Evolutionary conservation across 2,113 vertebrate species (phyloP).

Genomic region (Sylvia atricapilla): DNA sequence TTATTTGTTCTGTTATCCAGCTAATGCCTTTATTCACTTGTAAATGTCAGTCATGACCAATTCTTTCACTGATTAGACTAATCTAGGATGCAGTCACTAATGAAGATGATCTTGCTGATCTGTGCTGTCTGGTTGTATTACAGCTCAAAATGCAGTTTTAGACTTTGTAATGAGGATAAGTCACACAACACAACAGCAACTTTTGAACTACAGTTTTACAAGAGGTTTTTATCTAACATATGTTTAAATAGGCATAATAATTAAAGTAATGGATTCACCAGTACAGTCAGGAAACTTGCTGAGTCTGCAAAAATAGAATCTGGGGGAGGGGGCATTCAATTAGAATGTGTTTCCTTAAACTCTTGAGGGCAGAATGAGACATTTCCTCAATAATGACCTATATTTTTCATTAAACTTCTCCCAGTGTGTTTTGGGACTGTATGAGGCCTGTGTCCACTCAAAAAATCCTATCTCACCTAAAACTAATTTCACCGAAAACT

Average conservation of each 20-base stretch:
- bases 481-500: not conserved
- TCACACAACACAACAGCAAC: not conserved
- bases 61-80: slow-evolving; percentile 11
- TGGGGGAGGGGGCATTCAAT: not conserved
- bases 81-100: slow-evolving; percentile 9
- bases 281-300: not conserved
- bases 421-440: not conserved
- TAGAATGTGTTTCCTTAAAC: not conserved
- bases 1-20: not conserved
- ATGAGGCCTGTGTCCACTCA: not conserved
- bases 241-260: not conserved
- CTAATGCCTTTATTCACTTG: not conserved
- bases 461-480: not conserved
- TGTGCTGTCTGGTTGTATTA: not conserved
- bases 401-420: not conserved
- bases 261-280: not conserved
- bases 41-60: not conserved
- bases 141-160: not conserved
- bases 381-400: not conserved
- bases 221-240: not conserved
- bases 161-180: not conserved
- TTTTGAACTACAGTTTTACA: not conserved
- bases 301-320: not conserved
- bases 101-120: slow-evolving; percentile 35
- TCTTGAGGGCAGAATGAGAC: not conserved